Base-by-base conservation (phyloP, 2,888 invertebrate species). In the Nowickia ferox region DNA sequence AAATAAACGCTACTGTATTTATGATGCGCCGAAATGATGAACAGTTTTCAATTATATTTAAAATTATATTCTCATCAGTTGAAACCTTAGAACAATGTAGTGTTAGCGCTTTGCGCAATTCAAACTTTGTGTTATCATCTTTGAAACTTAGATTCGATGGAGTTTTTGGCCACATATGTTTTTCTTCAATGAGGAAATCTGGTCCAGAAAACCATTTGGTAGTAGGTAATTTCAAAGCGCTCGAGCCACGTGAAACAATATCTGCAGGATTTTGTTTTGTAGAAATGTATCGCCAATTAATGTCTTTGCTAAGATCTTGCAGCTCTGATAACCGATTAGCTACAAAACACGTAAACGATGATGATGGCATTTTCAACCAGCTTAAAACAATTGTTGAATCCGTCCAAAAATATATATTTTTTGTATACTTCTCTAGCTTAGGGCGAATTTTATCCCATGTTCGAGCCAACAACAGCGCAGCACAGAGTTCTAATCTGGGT, bases 161-260 rank as follows among this genome's bases (percentile, higher is more conserved):
- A 48, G 15, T 15, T 6, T 48, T 9, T 48, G 48, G 11, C 48
- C 48, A 48, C 48, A 48, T 48, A 48, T 48, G 48, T 48, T 48
- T 48, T n/a, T 48, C 13, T 48, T 48, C 11, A 40, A 57, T 19
- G 57, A 57, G 57, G 22, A 57, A 57, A 57, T 57, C 13, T 22
- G 57, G 57, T 57, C 57, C 57, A 57, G 22, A 57, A 57, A 57
- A 57, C 57, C 19, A 57, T 19, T 11, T 30, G 22, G 30, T 48
- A 13, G 5, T 48, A 48, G 48, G 48, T 9, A 48, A 48, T 48
- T 48, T 48, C 48, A 9, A 48, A 13, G 48, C 48, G 13, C 48
- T 48, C 1, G 22, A 55, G 22, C 19, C 55, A 22, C 55, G 55
- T 22, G 38, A 38, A 38, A 61, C 40, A n/a, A 53, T 19, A n/a